Conservation (phyloP, 2,888 invertebrate species). For the Nemapogon koenigi region DNA sequence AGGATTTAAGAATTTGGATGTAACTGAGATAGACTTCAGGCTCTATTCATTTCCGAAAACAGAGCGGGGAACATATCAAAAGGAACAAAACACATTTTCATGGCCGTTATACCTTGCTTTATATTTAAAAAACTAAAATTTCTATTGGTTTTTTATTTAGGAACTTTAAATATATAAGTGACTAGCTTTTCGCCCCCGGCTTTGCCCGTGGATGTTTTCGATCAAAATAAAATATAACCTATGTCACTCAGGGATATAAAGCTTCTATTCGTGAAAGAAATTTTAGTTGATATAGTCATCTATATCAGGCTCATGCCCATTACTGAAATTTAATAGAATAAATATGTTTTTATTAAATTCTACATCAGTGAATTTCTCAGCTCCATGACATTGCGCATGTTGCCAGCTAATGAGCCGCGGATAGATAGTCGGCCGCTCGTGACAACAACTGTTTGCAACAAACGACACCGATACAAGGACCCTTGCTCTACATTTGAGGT, state of each 20-base stretch:
- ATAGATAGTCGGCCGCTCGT: background rate
- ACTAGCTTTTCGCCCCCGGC: background rate
- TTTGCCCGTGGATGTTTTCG: background rate
- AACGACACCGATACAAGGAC: no score
- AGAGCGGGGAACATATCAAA: no score
- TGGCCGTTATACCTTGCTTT: no score
- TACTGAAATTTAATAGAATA: background rate
- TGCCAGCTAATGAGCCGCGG: slow-evolving; percentile 3
- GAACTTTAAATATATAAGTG: no score
- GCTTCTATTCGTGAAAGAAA: background rate
- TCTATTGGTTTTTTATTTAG: no score
- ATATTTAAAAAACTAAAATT: no score
- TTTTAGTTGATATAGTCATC: background rate
- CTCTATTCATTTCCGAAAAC: no score
- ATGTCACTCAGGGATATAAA: background rate
- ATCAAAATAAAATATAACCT: no score
- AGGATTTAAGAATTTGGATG: no score
- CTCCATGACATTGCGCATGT: background rate
- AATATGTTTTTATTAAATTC: background rate
- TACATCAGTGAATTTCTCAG: background rate
- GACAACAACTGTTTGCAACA: background rate
- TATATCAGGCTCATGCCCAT: background rate
- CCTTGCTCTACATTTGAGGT: no score
- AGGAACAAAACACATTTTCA: no score
- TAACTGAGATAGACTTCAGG: no score